Evolutionary conservation across 2,888 invertebrate genomes (phyloP), one percentile per base, ranked within the genome.

Genomic region (Molanna angustata): DNA sequence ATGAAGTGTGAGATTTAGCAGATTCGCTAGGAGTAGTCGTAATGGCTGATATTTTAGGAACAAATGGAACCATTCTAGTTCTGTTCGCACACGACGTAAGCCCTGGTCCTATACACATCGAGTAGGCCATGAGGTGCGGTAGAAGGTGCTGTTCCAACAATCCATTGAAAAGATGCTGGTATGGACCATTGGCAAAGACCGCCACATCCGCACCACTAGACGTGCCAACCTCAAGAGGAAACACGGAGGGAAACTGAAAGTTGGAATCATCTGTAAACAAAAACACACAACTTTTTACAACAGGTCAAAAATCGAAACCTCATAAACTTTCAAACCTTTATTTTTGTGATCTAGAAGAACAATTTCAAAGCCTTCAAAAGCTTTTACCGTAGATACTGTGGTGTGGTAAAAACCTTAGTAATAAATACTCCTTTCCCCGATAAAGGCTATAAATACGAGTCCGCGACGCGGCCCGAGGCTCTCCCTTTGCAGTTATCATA

Each of bases 181-280:
- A 81, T 1, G 84, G 86, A 52, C 80, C 87, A 32, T 65, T 68
- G 60, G 78, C 77, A 64, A 78, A 85, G 1, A 86, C 77, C 0
- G 78, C 74, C 0, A 86, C 85, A 68, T 86, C 86, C 56, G 86
- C 85, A 1, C 82, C 83, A 1, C 82, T 82, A 63, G 83, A 83
- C 0, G 82, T 81, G 59, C 82, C 82, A 45, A 66, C 64, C 1
- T 61, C 57, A 42, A 78, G 63, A 0, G 83, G 83, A 7, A 74
- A 69, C 1, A 76, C 68, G 1, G 80, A 65, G 4, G 81, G 80
- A 61, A 48, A 58, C 19, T 42, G 42, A 16, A 51, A 71, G 63
- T 63, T 64, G 35, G 67, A 68, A 43, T 69, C 64, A 55, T 59
- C 56, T 51, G 27, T 16, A 46, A 54, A 37, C 4, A 20, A n/a